Conservation (phyloP, 1,140 invertebrate genomes). For the Drosophila baimaii region DNA sequence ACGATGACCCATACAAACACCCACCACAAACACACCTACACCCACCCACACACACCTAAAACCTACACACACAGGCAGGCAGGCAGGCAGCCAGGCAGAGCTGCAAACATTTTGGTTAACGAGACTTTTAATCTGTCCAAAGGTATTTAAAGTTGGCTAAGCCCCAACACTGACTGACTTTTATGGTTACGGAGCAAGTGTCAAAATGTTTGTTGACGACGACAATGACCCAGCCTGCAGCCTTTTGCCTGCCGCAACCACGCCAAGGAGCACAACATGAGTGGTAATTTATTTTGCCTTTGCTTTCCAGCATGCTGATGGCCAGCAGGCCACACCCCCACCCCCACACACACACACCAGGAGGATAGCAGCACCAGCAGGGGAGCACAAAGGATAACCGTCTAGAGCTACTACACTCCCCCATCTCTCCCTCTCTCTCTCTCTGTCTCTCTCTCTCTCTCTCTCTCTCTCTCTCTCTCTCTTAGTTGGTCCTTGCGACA, state of each 20-base stretch:
- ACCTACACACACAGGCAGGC: constrained; percentile 11
- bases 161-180: constrained; percentile 82
- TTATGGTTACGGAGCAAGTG: constrained; percentile 84
- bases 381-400: constrained; percentile 33
- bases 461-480: no score
- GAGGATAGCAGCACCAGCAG: constrained; percentile 4
- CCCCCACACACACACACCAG: constrained; percentile 3
- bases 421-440: no score
- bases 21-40: constrained; percentile 13
- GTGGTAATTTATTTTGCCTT: constrained; percentile 82
- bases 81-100: constrained; percentile 13
- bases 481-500: constrained; percentile 20
- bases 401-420: no score
- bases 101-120: constrained; percentile 78
- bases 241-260: constrained; percentile 10
- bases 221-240: constrained; percentile 46
- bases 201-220: constrained; percentile 83
- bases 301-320: constrained; percentile 28
- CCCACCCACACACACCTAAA: constrained; percentile 14
- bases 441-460: no score
- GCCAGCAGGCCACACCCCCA: no score
- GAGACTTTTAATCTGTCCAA: constrained; percentile 84
- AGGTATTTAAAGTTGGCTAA: constrained; percentile 84
- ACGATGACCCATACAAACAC: constrained; percentile 31
- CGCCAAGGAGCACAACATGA: constrained; percentile 50